These are phyloP conservation scores for Poliocrania exsul DNA, from an alignment of 2,797 vertebrate genomes.

Conservation along the genomic window DNA sequence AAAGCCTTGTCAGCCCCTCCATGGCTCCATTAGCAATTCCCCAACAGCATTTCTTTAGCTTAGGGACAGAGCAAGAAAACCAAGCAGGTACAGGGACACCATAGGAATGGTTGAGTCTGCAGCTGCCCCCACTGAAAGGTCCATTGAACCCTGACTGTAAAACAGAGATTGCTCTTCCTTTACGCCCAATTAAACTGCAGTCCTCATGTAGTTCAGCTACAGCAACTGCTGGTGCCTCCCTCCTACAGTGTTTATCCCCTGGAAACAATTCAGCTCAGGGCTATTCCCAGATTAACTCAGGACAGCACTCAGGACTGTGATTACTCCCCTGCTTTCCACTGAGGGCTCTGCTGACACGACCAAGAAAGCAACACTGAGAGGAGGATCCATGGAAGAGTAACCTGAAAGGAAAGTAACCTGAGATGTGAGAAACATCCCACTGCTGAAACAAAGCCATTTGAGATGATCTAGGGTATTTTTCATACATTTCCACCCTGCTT, in stretches of 20 bases:
- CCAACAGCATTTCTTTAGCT: background rate
- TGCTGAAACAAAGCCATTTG: background rate
- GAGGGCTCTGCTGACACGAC: background rate
- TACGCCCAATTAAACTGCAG: background rate
- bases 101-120: background rate
- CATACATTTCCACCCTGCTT: background rate
- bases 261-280: background rate
- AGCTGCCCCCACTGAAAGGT: background rate
- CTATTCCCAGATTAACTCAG: background rate
- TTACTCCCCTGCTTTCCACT: background rate
- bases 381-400: background rate
- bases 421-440: background rate
- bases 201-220: background rate
- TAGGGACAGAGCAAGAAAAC: background rate
- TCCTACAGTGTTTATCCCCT: background rate
- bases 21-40: background rate
- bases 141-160: background rate
- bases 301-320: background rate
- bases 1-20: background rate
- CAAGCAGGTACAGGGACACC: background rate
- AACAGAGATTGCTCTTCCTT: background rate
- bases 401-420: background rate
- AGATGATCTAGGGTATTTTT: background rate
- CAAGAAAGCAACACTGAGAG: background rate
- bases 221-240: background rate